These are phyloP conservation scores for Hetaerina titia DNA, from an alignment of 2,888 invertebrate genomes.

Conservation along the genomic window DNA sequence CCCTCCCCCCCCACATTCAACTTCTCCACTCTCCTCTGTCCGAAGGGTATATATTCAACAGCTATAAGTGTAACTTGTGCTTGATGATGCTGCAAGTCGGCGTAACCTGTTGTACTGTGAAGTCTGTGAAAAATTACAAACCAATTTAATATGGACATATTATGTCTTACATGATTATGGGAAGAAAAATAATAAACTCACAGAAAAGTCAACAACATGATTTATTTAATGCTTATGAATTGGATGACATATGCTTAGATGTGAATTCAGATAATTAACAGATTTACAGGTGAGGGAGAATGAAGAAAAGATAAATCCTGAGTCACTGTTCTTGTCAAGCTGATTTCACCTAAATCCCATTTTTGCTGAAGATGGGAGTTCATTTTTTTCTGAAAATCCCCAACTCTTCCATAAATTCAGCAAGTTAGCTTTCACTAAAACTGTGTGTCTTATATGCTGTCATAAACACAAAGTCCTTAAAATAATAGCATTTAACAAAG, in stretches of 20 bases:
- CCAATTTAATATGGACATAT: too few relatives aligned
- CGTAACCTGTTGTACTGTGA: too few relatives aligned
- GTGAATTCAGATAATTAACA: background rate
- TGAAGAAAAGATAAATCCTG: background rate
- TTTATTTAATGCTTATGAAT: background rate
- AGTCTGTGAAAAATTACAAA: too few relatives aligned
- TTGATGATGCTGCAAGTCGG: too few relatives aligned
- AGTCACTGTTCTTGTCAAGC: background rate
- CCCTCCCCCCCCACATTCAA: too few relatives aligned
- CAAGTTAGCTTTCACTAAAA: background rate
- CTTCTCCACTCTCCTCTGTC: too few relatives aligned
- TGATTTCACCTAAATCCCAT: background rate
- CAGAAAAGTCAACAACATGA: slow-evolving; percentile 10
- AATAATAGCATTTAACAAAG: background rate
- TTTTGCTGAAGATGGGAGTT: background rate
- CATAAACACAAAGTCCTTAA: background rate
- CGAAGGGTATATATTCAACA: too few relatives aligned
- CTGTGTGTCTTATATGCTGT: background rate
- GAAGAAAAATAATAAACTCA: background rate
- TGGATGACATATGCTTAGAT: background rate
- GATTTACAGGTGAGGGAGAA: background rate
- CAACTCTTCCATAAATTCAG: background rate
- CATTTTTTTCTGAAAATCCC: background rate
- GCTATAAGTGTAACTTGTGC: too few relatives aligned
- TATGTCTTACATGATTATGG: too few relatives aligned